A percentile compares a stretch with the other conserved stretches of the same genome.
Conservation (phyloP, 2,888 invertebrate genomes). For the Orthosia gracilis region DNA sequence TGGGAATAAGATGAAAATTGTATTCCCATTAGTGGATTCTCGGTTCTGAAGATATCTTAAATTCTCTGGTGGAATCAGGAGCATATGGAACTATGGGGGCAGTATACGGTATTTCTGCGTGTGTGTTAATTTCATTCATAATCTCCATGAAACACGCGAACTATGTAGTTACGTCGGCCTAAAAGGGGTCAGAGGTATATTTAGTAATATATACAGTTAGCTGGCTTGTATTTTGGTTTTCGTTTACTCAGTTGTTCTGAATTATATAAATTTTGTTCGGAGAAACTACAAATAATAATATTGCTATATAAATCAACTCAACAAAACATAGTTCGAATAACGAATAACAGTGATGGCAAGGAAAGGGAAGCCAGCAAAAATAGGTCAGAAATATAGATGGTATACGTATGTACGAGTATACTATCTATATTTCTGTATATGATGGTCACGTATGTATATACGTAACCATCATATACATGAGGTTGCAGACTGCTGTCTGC, state of each 20-base stretch:
- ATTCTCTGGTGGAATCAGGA: constrained; percentile 19
- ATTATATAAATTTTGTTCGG: background rate
- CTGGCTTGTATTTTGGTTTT: background rate
- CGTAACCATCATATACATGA: constrained; percentile 27
- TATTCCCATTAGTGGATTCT: constrained; percentile 58
- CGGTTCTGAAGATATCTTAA: constrained; percentile 17
- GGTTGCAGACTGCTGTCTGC: constrained; percentile 22
- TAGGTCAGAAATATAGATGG: constrained; percentile 41
- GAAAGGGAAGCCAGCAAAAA: constrained; percentile 38
- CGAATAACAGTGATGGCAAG: constrained; percentile 15
- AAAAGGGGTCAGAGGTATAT: background rate
- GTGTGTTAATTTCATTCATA: constrained; percentile 53
- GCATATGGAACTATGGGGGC: constrained; percentile 21
- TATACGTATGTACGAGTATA: constrained; percentile 21
- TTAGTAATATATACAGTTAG: background rate
- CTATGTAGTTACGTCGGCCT: constrained; percentile 8
- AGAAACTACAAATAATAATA: constrained; percentile 8
- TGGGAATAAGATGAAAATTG: constrained; percentile 56
- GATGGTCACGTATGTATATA: too few species aligned
- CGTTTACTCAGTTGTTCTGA: background rate
- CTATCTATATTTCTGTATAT: too few species aligned
- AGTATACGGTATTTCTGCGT: constrained; percentile 28
- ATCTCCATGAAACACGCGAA: constrained; percentile 37
- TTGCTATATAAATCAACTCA: constrained; percentile 2
- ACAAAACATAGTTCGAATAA: background rate